phyloP scores from a whole-genome alignment of 2,113 vertebrate genomes.

The Calcarius ornatus region DNA sequence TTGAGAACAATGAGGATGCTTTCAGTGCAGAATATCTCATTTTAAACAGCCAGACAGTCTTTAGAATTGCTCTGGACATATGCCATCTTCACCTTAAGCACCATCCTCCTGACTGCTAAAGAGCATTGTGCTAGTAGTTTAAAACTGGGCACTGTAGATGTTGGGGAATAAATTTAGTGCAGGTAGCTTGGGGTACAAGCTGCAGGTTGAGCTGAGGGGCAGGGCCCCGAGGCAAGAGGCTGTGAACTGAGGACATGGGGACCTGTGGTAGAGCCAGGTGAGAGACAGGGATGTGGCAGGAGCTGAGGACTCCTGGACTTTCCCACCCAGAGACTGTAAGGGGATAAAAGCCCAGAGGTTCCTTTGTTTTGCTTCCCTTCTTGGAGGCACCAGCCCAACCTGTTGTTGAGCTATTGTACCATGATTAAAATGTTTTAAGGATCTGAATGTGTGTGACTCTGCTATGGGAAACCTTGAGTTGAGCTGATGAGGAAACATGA shows the following conservation, averaged over 20 bases:
- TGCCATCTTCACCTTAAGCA: not conserved
- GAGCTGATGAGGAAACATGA: not conserved
- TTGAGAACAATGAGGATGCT: not conserved
- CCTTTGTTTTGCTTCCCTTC: not conserved
- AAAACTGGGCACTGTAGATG: fast-evolving
- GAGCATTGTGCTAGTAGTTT: not conserved
- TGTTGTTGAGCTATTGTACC: not conserved
- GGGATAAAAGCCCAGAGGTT: not conserved
- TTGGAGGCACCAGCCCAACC: not conserved
- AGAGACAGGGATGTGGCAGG: not conserved
- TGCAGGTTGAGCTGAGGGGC: not conserved
- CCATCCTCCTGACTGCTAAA: not conserved
- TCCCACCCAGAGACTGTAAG: not conserved
- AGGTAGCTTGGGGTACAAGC: not conserved
- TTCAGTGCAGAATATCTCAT: not conserved
- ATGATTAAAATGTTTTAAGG: not conserved
- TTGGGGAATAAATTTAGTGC: not conserved
- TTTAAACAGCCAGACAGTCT: not conserved
- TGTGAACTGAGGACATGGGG: not conserved
- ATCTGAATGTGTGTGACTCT: not conserved
- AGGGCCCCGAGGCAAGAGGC: too few relatives aligned
- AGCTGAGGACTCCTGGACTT: not conserved
- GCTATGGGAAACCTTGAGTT: not conserved
- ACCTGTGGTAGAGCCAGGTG: not conserved
- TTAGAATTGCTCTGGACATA: not conserved